Evolutionary conservation across 2,888 invertebrate genomes (phyloP).

Genomic region (Mimachlamys varia): DNA sequence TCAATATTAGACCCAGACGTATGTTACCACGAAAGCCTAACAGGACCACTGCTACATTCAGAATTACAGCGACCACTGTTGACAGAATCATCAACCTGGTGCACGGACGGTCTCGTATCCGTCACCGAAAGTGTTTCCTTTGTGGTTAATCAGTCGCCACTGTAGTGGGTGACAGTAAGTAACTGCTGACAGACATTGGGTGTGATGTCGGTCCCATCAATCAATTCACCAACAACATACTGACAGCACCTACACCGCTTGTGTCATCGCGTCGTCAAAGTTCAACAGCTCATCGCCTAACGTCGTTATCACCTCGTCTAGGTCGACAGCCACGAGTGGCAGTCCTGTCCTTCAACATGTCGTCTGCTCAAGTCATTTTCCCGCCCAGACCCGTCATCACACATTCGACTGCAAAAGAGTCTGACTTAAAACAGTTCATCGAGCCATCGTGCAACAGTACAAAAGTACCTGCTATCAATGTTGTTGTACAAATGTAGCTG

Average conservation of each 20-base stretch:
- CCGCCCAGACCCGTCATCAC: not conserved
- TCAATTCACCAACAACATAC: not conserved
- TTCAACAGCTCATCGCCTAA: not conserved
- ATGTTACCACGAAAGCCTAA: not conserved
- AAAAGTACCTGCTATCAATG: too few relatives aligned
- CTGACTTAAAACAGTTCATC: too few relatives aligned
- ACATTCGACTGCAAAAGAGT: not conserved
- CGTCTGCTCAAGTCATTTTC: not conserved
- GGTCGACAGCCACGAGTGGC: not conserved
- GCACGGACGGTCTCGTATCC: not conserved
- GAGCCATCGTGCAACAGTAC: too few relatives aligned
- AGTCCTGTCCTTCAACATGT: not conserved
- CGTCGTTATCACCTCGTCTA: not conserved
- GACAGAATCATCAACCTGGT: not conserved
- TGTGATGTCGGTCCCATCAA: not conserved
- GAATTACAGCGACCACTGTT: too few relatives aligned
- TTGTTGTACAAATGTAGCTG: too few relatives aligned
- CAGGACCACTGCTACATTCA: too few relatives aligned
- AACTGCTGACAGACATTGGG: not conserved
- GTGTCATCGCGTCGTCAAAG: conserved; percentile 4
- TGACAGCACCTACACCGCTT: not conserved
- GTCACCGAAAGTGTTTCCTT: not conserved
- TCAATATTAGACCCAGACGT: too few relatives aligned
- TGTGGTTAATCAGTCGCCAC: not conserved
- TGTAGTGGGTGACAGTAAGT: not conserved